Percentiles rank a stretch among this genome's conserved stretches.
phyloP scores from a whole-genome alignment of 2,888 invertebrate species.

The Tuberolachnus salignus region DNA sequence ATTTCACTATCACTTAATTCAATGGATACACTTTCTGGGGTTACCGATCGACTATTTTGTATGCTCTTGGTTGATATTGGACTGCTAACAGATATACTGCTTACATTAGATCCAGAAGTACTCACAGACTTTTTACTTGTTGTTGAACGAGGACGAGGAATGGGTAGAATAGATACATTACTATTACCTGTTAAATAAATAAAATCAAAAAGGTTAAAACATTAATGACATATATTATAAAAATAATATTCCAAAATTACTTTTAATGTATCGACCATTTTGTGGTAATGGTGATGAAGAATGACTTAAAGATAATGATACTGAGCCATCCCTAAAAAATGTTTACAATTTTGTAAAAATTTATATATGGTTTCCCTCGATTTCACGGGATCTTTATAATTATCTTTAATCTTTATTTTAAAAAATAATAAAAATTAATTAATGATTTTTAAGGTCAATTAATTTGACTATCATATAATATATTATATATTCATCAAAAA shows the following conservation, averaged over 20 bases:
- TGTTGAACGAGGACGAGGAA: conserved; percentile 39
- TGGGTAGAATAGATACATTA: background rate
- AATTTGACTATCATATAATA: too few species aligned
- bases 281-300: conserved; percentile 28
- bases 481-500: too few species aligned
- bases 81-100: conserved; percentile 22
- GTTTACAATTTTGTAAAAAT: background rate
- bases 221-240: background rate
- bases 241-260: conserved; percentile 27
- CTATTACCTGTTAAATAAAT: conserved; percentile 14
- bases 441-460: too few species aligned
- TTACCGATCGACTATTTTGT: conserved; percentile 36
- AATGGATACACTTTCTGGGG: conserved; percentile 48
- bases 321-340: conserved; percentile 26
- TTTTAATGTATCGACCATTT: conserved; percentile 19
- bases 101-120: conserved; percentile 23
- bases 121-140: conserved; percentile 27
- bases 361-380: too few species aligned
- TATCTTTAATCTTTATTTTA: too few species aligned
- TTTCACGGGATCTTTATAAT: too few species aligned
- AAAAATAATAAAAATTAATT: too few species aligned
- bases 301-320: conserved; percentile 4
- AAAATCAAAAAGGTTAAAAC: background rate
- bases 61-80: conserved; percentile 38
- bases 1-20: conserved; percentile 45